Base-by-base conservation (phyloP, 2,113 vertebrate genomes). In the Pluvialis apricaria region DNA sequence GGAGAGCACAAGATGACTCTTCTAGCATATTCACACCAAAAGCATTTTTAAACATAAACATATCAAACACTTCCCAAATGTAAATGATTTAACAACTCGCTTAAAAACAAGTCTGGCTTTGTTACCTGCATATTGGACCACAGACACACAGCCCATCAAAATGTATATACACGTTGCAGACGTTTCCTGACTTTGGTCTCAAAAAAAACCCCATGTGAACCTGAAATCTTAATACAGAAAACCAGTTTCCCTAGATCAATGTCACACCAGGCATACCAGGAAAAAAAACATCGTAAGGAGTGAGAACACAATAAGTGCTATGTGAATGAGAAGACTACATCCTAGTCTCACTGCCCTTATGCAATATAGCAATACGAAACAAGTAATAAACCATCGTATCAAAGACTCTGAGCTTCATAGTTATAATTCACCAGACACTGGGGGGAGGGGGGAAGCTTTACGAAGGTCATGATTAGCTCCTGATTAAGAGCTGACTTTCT, bases 201-300 rank as follows among this genome's bases (percentile, higher is more conserved):
- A 45, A 28, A 86, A 90, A 83, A 88, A 15, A 13, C 20, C n/a
- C n/a, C n/a, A 44, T 2, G 9, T 40, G 20, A 90, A 83, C 5
- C 85, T 42, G 54, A 73, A 36, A 76, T 65, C 65, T 38, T 61
- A 79, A 71, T 6, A 89, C 0, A 71, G 65, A 95, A 91, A 84
- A 44, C 2, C 18, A 34, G 10, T 47, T 89, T 60, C 36, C 19
- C 34, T 16, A 64, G 20, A 44, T 68, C 32, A 71, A 24, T 42
- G n/a, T 47, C 47, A 44, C 5, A 64, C 21, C 45, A 84, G 20
- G 60, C 34, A 21, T 0, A 71, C 3, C 26, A 44, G 20, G 32
- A 3, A 24, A 60, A 85, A 25, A 24, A 29, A 9, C 0, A 0
- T 0, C 58, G 29, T 10, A 19, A 47, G n/a, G 65, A 77, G 12